Base-by-base conservation (phyloP, 2,113 vertebrate species). In the Malurus melanocephalus region DNA sequence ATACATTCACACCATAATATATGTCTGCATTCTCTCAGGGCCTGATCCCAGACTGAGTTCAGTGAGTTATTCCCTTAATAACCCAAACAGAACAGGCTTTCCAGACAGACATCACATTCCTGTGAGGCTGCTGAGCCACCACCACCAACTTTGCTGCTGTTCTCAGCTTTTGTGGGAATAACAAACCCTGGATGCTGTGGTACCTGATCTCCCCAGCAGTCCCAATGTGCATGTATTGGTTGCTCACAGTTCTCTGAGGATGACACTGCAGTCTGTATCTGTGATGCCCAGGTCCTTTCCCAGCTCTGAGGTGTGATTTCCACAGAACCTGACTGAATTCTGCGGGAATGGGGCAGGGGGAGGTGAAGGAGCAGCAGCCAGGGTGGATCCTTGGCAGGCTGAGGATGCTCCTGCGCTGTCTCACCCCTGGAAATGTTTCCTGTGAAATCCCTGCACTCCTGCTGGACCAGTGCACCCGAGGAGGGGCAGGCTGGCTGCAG, bases 181-280 rank as follows among this genome's bases (percentile, higher is more conserved):
- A 76, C 45, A 15, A 0, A 2, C 16, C 0, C 9, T 38, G 26
- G 12, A 4, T 80, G 32, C 28, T 40, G 16, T 1, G 4, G 46
- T 21, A 30, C 53, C 49, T 60, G 6, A 3, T 33, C 64, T 66
- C 19, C 45, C 32, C 2, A 2, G 55, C 20, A n/a, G 19, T 7
- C 35, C 30, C 35, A 51, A 15, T 23, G 26, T 56, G 60, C 40
- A 7, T 33, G 45, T 45, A 7, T 4, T 8, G 3, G 3, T 43
- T 56, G 20, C 45, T 38, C 33, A 4, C n/a, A 48, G 20, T 15
- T 68, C 71, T 65, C 32, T 55, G 64, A 56, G n/a, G 48, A 69
- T 27, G 33, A 30, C 45, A 17, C 22, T 20, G 16, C 6, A 7
- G 22, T 17, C 43, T 38, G 16, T 57, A 3, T 3, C 24, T 65